Conservation (phyloP, 2,113 vertebrate species). For the Catagonus wagneri region DNA sequence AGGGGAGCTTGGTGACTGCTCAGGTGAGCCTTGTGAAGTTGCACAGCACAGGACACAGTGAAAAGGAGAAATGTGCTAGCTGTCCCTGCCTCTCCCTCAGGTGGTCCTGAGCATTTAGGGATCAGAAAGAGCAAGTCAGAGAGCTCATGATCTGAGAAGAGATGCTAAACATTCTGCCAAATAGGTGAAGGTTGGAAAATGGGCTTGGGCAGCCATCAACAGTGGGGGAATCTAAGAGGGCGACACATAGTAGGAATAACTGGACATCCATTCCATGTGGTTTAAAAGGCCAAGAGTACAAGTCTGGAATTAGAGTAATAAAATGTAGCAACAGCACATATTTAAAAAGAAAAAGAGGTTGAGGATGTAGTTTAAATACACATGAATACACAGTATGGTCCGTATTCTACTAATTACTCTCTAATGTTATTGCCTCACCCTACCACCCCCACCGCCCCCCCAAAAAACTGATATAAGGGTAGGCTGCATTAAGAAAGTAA, state of each 20-base stretch:
- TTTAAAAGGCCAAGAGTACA: neutral
- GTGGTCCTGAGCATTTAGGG: neutral
- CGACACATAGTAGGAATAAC: neutral
- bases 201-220: neutral
- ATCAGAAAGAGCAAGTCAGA: neutral
- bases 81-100: too few relatives aligned
- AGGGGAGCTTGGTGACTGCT: neutral
- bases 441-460: rapidly evolving
- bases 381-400: neutral
- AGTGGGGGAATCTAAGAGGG: neutral
- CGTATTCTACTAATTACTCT: neutral
- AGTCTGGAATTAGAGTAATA: neutral
- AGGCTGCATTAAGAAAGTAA: neutral
- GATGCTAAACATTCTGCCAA: neutral
- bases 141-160: neutral
- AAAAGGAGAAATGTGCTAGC: neutral
- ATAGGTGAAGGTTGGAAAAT: neutral
- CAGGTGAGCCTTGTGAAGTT: neutral
- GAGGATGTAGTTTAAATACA: neutral
- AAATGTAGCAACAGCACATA: neutral
- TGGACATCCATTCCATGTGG: neutral
- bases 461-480: neutral
- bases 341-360: neutral
- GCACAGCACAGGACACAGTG: neutral
- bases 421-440: neutral